Conservation (phyloP, 2,888 invertebrate genomes). For the Mystacides longicornis region DNA sequence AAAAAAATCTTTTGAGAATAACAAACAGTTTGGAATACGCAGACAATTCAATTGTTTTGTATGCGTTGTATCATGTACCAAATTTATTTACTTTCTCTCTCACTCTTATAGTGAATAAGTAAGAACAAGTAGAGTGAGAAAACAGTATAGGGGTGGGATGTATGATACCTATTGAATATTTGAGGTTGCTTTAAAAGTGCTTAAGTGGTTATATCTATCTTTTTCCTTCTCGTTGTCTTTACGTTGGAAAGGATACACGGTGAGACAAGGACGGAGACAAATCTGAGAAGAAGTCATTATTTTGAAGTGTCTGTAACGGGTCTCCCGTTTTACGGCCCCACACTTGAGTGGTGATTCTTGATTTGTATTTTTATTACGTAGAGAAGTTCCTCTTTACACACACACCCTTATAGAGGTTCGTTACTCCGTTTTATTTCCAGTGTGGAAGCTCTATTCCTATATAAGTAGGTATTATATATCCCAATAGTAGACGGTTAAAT, state of each 20-base stretch:
- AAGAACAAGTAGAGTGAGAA: constrained; percentile 7
- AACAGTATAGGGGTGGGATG: constrained; percentile 9
- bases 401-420: too few relatives aligned
- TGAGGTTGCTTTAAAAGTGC: constrained; percentile 14
- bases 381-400: neutral
- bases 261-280: constrained; percentile 6
- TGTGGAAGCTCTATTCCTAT: too few relatives aligned
- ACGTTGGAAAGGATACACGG: neutral
- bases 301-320: constrained; percentile 7
- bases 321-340: constrained; percentile 11
- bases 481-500: neutral
- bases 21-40: constrained; percentile 4
- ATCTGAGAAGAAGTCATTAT: constrained; percentile 8
- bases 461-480: too few relatives aligned
- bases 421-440: too few relatives aligned
- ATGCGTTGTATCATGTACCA: constrained; percentile 14
- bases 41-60: neutral
- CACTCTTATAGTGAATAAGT: neutral
- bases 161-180: constrained; percentile 16
- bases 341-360: constrained; percentile 9
- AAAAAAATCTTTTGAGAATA: too few relatives aligned
- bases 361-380: constrained; percentile 6
- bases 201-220: constrained; percentile 1
- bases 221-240: neutral
- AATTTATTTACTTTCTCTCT: constrained; percentile 7